Percentiles rank a stretch among this genome's conserved stretches.
These are phyloP conservation scores for Matsumurasca onukii DNA, from an alignment of 1,140 invertebrate genomes.

Conservation along the genomic window DNA sequence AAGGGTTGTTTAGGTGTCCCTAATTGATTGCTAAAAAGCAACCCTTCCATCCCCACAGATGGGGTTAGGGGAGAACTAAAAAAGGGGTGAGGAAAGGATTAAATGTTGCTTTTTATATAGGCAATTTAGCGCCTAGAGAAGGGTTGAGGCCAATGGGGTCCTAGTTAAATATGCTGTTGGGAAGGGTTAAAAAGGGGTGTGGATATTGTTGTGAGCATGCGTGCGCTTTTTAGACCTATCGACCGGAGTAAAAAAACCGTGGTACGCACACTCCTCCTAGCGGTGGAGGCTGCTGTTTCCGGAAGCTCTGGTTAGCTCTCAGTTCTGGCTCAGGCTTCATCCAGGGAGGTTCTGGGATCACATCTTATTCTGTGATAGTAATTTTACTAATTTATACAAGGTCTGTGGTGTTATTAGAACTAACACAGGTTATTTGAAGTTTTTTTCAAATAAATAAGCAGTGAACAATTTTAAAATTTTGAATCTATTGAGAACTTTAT, in stretches of 20 bases:
- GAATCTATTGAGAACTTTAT: too few relatives aligned
- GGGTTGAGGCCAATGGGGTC: constrained; percentile 22
- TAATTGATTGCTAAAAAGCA: constrained; percentile 27
- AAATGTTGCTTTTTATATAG: constrained; percentile 29
- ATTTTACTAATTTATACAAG: neutral
- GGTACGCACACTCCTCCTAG: constrained; percentile 25
- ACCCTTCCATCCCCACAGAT: constrained; percentile 10
- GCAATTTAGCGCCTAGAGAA: constrained; percentile 16
- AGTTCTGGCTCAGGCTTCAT: constrained; percentile 18
- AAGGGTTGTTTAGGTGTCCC: constrained; percentile 22
- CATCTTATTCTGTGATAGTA: neutral
- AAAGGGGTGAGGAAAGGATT: constrained; percentile 30
- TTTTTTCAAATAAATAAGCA: too few relatives aligned
- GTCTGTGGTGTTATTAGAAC: too few relatives aligned
- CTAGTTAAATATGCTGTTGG: constrained; percentile 13
- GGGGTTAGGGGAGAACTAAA: constrained; percentile 16
- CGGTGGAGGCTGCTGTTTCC: constrained; percentile 19
- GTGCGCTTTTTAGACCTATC: constrained; percentile 19
- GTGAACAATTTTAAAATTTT: too few relatives aligned
- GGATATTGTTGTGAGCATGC: constrained; percentile 28
- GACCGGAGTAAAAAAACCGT: constrained; percentile 22
- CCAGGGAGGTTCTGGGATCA: constrained; percentile 1
- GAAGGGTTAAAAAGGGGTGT: constrained; percentile 30
- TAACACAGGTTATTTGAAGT: too few relatives aligned
- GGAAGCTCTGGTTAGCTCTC: constrained; percentile 24